Percentiles rank a stretch among this genome's conserved stretches.
phyloP scores from a whole-genome alignment of 2,888 invertebrate species.

The Drosophila meridionalis region DNA sequence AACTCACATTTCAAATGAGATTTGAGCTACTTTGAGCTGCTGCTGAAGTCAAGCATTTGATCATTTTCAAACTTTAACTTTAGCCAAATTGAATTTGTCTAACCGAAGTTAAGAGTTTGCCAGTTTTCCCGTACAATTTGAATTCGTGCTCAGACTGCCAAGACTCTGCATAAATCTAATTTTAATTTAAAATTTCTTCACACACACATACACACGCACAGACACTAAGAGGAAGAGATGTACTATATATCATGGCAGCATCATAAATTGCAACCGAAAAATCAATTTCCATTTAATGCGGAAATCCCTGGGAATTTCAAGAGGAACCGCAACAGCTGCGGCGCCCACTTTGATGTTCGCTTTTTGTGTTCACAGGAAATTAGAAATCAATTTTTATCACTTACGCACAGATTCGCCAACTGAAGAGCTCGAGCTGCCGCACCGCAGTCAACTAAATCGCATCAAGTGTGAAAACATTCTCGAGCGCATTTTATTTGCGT shows the following conservation, averaged over 20 bases:
- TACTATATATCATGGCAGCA: constrained; percentile 49
- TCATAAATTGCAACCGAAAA: constrained; percentile 60
- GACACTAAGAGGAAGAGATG: not conserved
- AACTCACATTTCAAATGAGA: not conserved
- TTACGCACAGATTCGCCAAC: constrained; percentile 23
- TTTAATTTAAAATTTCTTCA: constrained; percentile 44
- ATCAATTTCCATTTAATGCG: constrained; percentile 64
- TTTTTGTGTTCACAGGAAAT: constrained; percentile 58
- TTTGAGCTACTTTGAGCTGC: not conserved
- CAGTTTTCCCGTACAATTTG: not conserved
- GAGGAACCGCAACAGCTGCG: constrained; percentile 2
- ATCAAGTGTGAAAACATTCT: constrained; percentile 14
- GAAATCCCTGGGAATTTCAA: constrained; percentile 20
- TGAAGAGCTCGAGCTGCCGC: not conserved
- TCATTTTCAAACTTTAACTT: not conserved
- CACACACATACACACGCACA: constrained; percentile 2
- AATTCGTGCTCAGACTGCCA: not conserved
- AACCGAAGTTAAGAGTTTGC: not conserved
- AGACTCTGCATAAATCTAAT: constrained; percentile 53
- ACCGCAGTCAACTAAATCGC: constrained; percentile 22
- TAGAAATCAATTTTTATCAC: constrained; percentile 53
- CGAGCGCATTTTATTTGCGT: constrained; percentile 26
- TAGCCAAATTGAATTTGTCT: not conserved
- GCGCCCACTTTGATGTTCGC: constrained; percentile 28
- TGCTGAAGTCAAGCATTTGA: not conserved